Evolutionary conservation across 2,113 vertebrate genomes (phyloP).

Genomic region (Percopsis transmontana): DNA sequence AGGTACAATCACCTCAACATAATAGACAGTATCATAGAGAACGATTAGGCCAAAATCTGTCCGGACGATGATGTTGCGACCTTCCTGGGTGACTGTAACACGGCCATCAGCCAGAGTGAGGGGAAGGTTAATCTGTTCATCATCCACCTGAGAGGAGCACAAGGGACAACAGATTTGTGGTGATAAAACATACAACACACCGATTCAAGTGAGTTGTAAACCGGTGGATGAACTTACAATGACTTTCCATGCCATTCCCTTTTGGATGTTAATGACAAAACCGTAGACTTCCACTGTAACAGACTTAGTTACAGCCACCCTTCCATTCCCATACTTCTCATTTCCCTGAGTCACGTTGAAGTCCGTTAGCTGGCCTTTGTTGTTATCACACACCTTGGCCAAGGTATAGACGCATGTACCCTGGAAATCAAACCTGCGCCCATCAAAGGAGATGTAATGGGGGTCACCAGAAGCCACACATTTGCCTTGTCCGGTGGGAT

Average conservation of each 20-base stretch:
- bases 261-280: constrained; percentile 61
- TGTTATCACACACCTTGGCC: constrained; percentile 54
- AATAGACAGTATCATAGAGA: constrained; percentile 63
- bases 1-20: constrained; percentile 66
- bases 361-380: constrained; percentile 33
- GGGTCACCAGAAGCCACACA: constrained; percentile 73
- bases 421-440: constrained; percentile 71
- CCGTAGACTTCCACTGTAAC: constrained; percentile 63
- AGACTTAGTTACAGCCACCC: constrained; percentile 64
- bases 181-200: neutral
- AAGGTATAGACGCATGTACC: constrained; percentile 70
- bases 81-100: constrained; percentile 66
- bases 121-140: constrained; percentile 66
- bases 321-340: constrained; percentile 59
- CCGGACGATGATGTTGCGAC: constrained; percentile 59
- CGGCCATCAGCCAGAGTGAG: constrained; percentile 43
- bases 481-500: constrained; percentile 55
- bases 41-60: constrained; percentile 71
- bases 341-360: constrained; percentile 71
- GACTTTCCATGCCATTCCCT: constrained; percentile 61
- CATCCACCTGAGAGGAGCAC: constrained; percentile 58
- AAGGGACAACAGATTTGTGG: neutral
- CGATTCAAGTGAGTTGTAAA: neutral
- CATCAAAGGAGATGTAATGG: constrained; percentile 74
- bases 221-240: constrained; percentile 60